Conservation (phyloP, 2,888 invertebrate species). For the Sepiola atlantica region DNA sequence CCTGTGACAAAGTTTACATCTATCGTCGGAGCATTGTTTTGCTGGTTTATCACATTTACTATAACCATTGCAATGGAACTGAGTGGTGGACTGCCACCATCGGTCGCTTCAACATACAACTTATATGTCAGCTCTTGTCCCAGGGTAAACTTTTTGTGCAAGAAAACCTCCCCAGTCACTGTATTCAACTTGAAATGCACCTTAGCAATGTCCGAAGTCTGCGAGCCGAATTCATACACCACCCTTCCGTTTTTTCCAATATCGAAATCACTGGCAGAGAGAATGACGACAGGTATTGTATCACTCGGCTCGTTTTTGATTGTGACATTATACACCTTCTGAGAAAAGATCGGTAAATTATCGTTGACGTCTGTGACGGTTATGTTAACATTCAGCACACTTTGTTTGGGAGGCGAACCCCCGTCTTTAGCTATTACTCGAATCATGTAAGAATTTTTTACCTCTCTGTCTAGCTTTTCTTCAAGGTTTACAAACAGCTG, state of each 20-base stretch:
- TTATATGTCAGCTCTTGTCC: conserved; percentile 2
- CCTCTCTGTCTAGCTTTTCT: neutral
- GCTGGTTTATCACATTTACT: neutral
- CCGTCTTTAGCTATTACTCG: neutral
- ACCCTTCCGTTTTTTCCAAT: neutral
- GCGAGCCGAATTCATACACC: neutral
- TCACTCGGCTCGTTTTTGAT: neutral
- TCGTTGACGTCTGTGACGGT: neutral
- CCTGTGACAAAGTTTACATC: neutral
- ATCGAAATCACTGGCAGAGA: neutral
- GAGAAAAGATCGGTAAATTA: neutral
- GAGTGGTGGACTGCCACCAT: neutral
- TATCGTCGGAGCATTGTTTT: neutral
- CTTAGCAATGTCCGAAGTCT: neutral
- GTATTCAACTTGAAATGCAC: neutral
- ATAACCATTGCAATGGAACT: conserved; percentile 32
- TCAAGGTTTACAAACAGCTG: neutral
- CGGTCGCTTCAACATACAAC: neutral
- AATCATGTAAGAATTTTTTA: neutral
- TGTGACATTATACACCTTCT: neutral
- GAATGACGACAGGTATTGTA: conserved; percentile 32
- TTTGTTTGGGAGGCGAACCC: neutral
- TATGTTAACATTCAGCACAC: neutral
- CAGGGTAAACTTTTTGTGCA: neutral
- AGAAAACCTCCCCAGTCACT: neutral